Percentiles rank a stretch among this genome's conserved stretches.
These are phyloP conservation scores for Engystomops pustulosus DNA, from an alignment of 2,113 vertebrate species.

Conservation along the genomic window DNA sequence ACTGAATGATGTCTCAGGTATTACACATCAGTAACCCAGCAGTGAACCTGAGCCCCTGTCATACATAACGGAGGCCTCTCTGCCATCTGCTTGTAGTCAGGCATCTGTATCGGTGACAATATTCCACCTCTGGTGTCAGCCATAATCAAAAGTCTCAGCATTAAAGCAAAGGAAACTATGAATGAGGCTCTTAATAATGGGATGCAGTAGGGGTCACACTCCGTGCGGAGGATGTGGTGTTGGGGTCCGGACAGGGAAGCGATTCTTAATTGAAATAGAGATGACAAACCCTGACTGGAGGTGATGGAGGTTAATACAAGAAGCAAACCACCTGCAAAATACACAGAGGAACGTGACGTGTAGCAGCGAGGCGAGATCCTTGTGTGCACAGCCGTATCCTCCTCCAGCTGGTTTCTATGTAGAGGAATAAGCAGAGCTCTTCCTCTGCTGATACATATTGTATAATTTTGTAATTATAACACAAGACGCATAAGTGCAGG, in stretches of 20 bases:
- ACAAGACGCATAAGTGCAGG: too few species aligned
- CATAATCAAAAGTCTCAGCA: slow-evolving; percentile 1
- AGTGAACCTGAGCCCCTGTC: too few species aligned
- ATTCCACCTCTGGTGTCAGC: background rate
- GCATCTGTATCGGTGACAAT: background rate
- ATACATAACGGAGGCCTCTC: too few species aligned
- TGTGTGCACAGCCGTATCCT: too few species aligned
- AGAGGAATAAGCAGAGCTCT: too few species aligned
- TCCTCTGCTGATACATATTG: too few species aligned
- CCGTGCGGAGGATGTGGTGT: background rate
- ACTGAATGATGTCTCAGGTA: too few species aligned
- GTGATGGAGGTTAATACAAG: slow-evolving; percentile 26
- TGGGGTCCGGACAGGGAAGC: background rate
- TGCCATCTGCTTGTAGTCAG: too few species aligned
- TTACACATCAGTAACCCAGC: too few species aligned
- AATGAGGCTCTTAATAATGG: slow-evolving; percentile 16
- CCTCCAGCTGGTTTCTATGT: too few species aligned
- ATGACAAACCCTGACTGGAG: background rate
- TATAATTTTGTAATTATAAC: too few species aligned
- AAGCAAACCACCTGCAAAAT: slow-evolving; percentile 12
- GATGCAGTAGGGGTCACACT: slow-evolving; percentile 3
- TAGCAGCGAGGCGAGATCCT: too few species aligned
- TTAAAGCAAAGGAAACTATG: background rate
- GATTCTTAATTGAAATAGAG: background rate
- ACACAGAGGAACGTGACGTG: background rate